phyloP scores from a whole-genome alignment of 53 echinoderm and acorn worm genomes.

The Actinopyga echinites region DNA sequence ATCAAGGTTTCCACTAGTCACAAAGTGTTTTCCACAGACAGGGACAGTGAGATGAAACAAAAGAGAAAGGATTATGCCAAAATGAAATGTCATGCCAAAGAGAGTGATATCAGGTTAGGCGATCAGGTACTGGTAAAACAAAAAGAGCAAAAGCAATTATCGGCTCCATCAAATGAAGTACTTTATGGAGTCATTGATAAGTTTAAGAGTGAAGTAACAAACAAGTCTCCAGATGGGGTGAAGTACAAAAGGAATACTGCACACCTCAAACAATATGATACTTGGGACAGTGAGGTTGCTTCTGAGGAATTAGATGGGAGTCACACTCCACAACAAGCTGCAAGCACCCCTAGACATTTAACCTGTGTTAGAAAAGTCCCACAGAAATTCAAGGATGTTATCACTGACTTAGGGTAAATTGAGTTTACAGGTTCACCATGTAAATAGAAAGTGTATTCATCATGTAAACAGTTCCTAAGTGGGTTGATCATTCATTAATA shows the following conservation, averaged over 20 bases:
- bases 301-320: not conserved
- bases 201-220: constrained; percentile 43
- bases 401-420: too few relatives aligned
- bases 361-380: not conserved
- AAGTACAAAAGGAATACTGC: constrained; percentile 50
- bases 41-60: constrained; percentile 48
- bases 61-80: constrained; percentile 53
- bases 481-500: too few relatives aligned
- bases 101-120: constrained; percentile 44
- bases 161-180: constrained; percentile 47
- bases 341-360: not conserved
- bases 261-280: constrained; percentile 37
- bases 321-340: not conserved
- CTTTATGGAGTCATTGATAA: constrained; percentile 55
- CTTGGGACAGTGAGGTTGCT: not conserved
- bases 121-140: constrained; percentile 58
- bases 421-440: too few relatives aligned
- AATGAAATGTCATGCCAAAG: constrained; percentile 29
- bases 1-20: constrained; percentile 9
- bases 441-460: too few relatives aligned
- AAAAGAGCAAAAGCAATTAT: constrained; percentile 50
- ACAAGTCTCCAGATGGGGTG: constrained; percentile 57
- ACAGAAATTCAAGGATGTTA: not conserved
- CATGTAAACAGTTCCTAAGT: too few relatives aligned
- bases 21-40: constrained; percentile 18